phyloP scores from a whole-genome alignment of 2,888 invertebrate species.

The Microdon myrmicae region DNA sequence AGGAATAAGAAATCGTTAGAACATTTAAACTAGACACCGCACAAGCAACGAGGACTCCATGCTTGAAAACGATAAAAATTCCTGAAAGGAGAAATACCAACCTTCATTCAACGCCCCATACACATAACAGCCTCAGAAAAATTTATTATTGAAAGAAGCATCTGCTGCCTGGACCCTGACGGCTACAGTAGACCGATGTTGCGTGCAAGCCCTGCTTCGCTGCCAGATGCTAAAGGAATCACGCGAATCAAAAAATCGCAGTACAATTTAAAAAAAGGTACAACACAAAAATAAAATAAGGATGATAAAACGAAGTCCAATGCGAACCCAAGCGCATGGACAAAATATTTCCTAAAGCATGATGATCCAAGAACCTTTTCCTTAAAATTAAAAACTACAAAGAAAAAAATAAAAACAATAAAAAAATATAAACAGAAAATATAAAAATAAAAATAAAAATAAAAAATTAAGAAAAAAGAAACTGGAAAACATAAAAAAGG shows the following conservation, averaged over 20 bases:
- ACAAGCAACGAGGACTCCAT: no score
- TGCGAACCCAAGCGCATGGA: slow-evolving; percentile 23
- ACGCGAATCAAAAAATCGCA: slow-evolving; percentile 20
- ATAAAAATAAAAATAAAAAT: slow-evolving; percentile 7
- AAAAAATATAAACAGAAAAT: slow-evolving; percentile 10
- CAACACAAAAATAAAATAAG: background rate
- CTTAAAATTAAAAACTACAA: slow-evolving; percentile 13
- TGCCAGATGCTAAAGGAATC: slow-evolving; percentile 48
- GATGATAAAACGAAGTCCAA: background rate
- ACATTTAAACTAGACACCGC: no score
- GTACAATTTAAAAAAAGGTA: slow-evolving; percentile 5
- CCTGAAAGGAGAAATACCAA: no score
- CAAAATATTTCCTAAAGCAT: slow-evolving; percentile 34
- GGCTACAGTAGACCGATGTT: slow-evolving; percentile 36
- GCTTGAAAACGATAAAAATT: no score
- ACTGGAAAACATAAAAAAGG: slow-evolving; percentile 48
- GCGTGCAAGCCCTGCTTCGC: slow-evolving; percentile 34
- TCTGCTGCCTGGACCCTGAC: slow-evolving; percentile 37
- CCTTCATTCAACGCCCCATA: no score
- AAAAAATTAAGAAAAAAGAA: slow-evolving; percentile 10
- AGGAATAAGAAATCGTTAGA: no score
- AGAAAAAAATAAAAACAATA: background rate
- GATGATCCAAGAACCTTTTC: slow-evolving; percentile 18
- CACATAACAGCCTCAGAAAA: no score
- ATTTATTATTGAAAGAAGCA: slow-evolving; percentile 36